Percentiles rank a stretch among this genome's conserved stretches.
phyloP scores from a whole-genome alignment of 2,797 vertebrate species.

The Propithecus deckenii region DNA sequence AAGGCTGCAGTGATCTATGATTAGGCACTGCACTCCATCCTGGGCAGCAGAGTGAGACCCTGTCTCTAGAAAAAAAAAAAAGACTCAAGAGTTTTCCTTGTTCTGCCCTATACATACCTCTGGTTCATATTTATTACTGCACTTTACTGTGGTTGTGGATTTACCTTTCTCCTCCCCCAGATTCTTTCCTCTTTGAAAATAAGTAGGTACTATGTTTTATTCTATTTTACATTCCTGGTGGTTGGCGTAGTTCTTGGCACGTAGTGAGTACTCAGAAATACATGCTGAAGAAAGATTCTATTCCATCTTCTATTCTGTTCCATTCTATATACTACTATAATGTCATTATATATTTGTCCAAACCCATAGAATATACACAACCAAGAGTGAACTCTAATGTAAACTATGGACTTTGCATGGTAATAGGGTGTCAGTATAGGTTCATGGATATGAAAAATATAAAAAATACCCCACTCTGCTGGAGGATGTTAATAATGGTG shows the following conservation, averaged over 20 bases:
- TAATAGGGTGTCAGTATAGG: background rate
- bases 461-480: background rate
- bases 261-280: background rate
- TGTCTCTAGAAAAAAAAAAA: no score
- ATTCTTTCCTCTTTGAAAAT: conserved; percentile 12
- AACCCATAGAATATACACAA: background rate
- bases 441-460: background rate
- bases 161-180: background rate
- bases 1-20: no score
- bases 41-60: no score
- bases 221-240: background rate
- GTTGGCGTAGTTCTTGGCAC: background rate
- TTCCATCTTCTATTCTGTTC: no score
- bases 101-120: background rate
- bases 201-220: background rate
- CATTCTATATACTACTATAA: background rate
- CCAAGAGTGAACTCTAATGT: background rate
- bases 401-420: background rate
- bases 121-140: background rate
- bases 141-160: background rate
- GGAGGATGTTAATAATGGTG: background rate
- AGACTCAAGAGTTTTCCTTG: background rate
- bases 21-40: no score
- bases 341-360: background rate
- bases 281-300: background rate